A percentile compares a stretch with the other conserved stretches of the same genome.
Conservation (phyloP, 2,797 vertebrate species). For the Sparus aurata region DNA sequence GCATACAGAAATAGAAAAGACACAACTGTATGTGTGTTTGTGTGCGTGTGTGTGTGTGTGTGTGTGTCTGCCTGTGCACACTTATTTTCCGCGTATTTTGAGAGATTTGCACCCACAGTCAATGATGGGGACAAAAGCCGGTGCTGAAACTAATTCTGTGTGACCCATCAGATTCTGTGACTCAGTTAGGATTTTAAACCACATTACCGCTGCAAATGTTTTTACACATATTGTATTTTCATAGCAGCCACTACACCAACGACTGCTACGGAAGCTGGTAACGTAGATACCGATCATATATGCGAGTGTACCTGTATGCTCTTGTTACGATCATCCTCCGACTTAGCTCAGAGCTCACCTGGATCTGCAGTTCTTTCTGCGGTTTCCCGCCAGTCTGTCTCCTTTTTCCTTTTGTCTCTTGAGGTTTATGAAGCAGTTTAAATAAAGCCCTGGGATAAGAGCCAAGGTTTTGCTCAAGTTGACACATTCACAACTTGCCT, state of each 20-base stretch:
- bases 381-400: not conserved
- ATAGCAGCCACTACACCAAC: not conserved
- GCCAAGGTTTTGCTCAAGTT: too few relatives aligned
- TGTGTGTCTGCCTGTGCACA: too few relatives aligned
- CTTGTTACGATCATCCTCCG: too few relatives aligned
- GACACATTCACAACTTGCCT: too few relatives aligned
- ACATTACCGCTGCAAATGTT: not conserved
- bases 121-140: not conserved
- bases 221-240: not conserved
- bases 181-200: not conserved
- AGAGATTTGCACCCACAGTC: not conserved
- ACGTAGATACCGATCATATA: not conserved
- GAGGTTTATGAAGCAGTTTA: too few relatives aligned
- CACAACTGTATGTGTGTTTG: not conserved
- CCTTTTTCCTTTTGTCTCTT: not conserved
- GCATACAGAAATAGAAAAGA: constrained; percentile 1
- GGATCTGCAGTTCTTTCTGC: not conserved
- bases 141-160: not conserved
- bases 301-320: not conserved
- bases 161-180: not conserved
- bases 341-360: too few relatives aligned
- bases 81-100: not conserved
- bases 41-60: not conserved
- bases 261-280: too few relatives aligned
- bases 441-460: too few relatives aligned